phyloP scores from a whole-genome alignment of 2,797 vertebrate species.

The Hyperoplus immaculatus region DNA sequence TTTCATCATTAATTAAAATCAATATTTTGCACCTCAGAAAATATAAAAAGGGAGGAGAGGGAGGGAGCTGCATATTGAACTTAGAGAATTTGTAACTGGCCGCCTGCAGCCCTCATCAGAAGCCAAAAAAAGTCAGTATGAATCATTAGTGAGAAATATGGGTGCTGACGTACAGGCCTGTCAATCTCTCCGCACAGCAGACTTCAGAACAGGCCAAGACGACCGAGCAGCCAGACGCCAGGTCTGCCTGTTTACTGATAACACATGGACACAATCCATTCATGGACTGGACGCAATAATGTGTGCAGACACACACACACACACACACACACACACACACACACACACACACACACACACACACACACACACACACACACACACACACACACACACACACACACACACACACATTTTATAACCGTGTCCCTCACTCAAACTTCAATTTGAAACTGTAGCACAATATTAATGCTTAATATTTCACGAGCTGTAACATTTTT shows the following conservation, averaged over 20 bases:
- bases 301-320: slow-evolving; percentile 20
- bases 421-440: slow-evolving; percentile 16
- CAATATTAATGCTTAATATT: background rate
- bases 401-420: slow-evolving; percentile 5
- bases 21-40: background rate
- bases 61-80: slow-evolving; percentile 1
- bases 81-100: slow-evolving; percentile 31
- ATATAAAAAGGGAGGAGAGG: background rate
- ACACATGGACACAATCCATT: slow-evolving; percentile 66
- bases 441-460: slow-evolving; percentile 1
- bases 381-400: slow-evolving; percentile 18
- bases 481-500: background rate
- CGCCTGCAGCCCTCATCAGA: slow-evolving; percentile 57
- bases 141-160: slow-evolving; percentile 76
- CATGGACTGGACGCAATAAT: slow-evolving; percentile 36
- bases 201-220: slow-evolving; percentile 56
- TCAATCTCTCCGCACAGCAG: slow-evolving; percentile 58
- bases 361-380: slow-evolving; percentile 24
- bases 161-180: slow-evolving; percentile 65
- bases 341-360: slow-evolving; percentile 37
- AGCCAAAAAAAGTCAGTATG: slow-evolving; percentile 70
- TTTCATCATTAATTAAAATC: background rate
- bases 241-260: slow-evolving; percentile 73
- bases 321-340: slow-evolving; percentile 24
- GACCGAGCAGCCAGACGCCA: slow-evolving; percentile 56